Evolutionary conservation across 1,140 invertebrate species (phyloP), one percentile per base, ranked within the genome.

Genomic region (Druon quercuslanigerum): DNA sequence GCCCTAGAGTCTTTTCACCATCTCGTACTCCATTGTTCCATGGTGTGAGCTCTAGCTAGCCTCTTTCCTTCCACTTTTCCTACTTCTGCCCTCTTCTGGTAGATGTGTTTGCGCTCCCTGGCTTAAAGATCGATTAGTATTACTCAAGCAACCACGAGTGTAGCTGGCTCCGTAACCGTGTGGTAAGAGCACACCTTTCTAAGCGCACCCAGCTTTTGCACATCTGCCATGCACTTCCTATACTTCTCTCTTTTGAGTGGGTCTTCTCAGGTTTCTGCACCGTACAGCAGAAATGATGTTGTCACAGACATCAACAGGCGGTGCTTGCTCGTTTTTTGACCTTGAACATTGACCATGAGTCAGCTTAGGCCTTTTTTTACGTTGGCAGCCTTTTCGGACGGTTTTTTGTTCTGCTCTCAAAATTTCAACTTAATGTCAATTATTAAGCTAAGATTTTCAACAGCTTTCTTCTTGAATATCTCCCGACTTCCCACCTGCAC

Each of bases 401-500:
- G n/a, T n/a, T n/a, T n/a, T n/a, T n/a, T n/a, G n/a, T n/a, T n/a
- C n/a, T n/a, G n/a, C n/a, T n/a, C 50, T 50, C 57, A 75, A 66
- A 82, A 84, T 0, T 54, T 81, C 4, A 78, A 11, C 46, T 81
- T 82, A 0, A 73, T 60, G 33, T 83, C 81, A 2, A 85, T 7
- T 3, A 25, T 71, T 9, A 86, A 56, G 9, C 83, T 82, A 19
- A 86, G 79, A 51, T 87, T 83, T n/a, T 80, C 82, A 7, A 85
- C 60, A 12, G 14, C 13, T 12, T n/a, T 51, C 16, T 66, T 73
- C 46, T 81, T 73, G 17, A 11, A 11, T 7, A 85, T 74, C 19
- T 7, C 51, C 25, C 19, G 14, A 4, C 72, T 14, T 50, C 73
- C 70, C 9, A 77, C 17, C 11, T 75, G 50, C 2, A 80, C 1